A percentile compares a stretch with the other conserved stretches of the same genome.
Evolutionary conservation across 2,797 vertebrate species (phyloP).

Genomic region (Monodelphis domestica): DNA sequence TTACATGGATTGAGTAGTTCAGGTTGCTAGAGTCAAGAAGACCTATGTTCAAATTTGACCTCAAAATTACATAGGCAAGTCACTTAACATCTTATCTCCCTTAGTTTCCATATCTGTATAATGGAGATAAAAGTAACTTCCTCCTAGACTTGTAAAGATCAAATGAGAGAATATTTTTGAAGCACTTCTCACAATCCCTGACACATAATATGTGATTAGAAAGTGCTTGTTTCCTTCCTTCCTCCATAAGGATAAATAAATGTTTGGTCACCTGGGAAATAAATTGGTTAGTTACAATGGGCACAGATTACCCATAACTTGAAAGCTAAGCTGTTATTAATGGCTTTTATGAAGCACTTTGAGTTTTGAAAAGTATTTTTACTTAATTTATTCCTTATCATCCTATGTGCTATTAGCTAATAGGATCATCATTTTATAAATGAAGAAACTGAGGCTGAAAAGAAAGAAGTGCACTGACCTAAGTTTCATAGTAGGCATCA

Average conservation of each 20-base stretch:
- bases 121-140: background rate
- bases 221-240: no score
- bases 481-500: background rate
- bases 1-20: background rate
- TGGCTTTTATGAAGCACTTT: background rate
- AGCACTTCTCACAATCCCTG: background rate
- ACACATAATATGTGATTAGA: background rate
- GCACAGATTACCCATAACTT: background rate
- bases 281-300: background rate
- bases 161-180: background rate
- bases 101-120: background rate
- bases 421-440: background rate
- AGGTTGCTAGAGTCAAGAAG: background rate
- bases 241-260: background rate
- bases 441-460: background rate
- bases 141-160: background rate
- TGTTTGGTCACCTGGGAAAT: background rate
- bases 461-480: background rate
- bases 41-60: background rate
- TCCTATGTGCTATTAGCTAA: background rate
- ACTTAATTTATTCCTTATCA: background rate
- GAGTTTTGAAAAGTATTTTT: background rate
- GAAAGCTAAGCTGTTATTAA: background rate
- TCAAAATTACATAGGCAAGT: background rate
- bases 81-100: background rate